These are phyloP conservation scores for Dolomedes plantarius DNA, from an alignment of 2,888 invertebrate genomes.

Conservation along the genomic window DNA sequence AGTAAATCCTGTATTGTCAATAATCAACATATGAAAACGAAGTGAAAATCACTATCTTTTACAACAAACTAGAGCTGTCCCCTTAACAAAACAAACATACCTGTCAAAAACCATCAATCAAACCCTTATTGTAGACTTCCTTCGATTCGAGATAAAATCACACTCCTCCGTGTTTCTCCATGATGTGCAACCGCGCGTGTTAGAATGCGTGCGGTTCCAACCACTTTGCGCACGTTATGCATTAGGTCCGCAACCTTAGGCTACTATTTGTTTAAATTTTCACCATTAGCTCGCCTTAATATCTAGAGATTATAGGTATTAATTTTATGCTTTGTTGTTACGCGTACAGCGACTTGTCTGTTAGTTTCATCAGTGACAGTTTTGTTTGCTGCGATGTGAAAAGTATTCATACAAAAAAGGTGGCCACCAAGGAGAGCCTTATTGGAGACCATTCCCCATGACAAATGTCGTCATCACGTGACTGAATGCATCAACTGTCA, in stretches of 20 bases:
- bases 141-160: not conserved
- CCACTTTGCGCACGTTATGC: constrained; percentile 13
- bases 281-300: constrained; percentile 16
- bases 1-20: not conserved
- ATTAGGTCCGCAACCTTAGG: constrained; percentile 1
- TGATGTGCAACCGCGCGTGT: constrained; percentile 14
- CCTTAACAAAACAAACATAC: not conserved
- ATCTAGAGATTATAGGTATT: constrained; percentile 14
- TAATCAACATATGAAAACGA: constrained; percentile 9
- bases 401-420: not conserved
- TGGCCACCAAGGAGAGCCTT: not conserved
- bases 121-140: constrained; percentile 4
- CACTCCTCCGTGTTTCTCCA: constrained; percentile 2
- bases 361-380: not conserved
- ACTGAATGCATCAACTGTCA: not conserved
- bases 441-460: not conserved
- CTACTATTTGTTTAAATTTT: constrained; percentile 21
- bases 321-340: constrained; percentile 15
- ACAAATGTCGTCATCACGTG: not conserved
- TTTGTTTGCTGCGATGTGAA: not conserved
- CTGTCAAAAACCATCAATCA: constrained; percentile 14
- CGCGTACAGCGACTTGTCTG: not conserved
- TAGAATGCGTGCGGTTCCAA: not conserved
- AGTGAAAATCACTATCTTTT: constrained; percentile 12
- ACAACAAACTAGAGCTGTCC: not conserved